Evolutionary conservation across 2,888 invertebrate species (phyloP).

Genomic region (Melipona bicolor): DNA sequence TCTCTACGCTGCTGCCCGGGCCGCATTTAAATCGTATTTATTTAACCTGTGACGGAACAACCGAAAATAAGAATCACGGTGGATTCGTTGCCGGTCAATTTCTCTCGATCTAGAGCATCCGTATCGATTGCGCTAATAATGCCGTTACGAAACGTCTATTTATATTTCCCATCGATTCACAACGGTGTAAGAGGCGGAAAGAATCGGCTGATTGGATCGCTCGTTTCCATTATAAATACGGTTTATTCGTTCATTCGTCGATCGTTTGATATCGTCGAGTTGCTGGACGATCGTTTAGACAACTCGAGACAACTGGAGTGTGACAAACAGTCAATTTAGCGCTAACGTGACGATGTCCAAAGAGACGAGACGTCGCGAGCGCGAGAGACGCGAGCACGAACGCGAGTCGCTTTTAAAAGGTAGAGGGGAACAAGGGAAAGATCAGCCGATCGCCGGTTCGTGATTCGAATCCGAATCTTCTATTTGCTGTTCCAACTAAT

Average conservation of each 20-base stretch:
- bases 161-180: neutral
- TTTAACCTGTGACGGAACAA: conserved; percentile 54
- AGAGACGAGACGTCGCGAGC: neutral
- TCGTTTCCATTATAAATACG: neutral
- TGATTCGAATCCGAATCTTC: conserved; percentile 23
- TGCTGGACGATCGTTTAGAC: neutral
- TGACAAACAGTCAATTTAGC: neutral
- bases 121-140: conserved; percentile 3
- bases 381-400: too few relatives aligned
- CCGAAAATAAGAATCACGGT: conserved; percentile 46
- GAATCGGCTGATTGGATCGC: conserved; percentile 1
- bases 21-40: conserved; percentile 55
- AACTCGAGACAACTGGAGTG: neutral
- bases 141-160: conserved; percentile 4
- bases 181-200: neutral
- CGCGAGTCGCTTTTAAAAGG: neutral
- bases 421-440: neutral
- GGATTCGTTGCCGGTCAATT: conserved; percentile 36
- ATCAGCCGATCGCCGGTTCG: neutral
- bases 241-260: neutral
- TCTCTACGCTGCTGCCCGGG: conserved; percentile 35
- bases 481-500: neutral
- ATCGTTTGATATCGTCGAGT: neutral
- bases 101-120: conserved; percentile 17
- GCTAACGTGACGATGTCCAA: neutral